Conservation (phyloP, 2,113 vertebrate genomes). For the Rhinopomastus cyanomelas region DNA sequence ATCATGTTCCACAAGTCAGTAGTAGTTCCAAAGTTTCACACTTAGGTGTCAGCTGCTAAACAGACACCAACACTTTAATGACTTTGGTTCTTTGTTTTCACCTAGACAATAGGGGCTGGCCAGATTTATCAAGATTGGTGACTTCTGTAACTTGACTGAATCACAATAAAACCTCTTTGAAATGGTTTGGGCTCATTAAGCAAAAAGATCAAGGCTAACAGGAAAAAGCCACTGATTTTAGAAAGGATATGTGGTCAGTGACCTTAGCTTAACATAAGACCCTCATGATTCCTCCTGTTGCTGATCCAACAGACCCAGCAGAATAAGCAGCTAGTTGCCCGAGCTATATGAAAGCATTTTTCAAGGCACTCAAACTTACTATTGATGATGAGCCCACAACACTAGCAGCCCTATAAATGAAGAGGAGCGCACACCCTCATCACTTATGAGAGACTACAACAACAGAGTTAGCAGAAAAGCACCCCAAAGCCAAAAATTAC, state of each 20-base stretch:
- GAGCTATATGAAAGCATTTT: background rate
- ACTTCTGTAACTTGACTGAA: background rate
- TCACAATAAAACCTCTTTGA: background rate
- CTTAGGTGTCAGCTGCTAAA: background rate
- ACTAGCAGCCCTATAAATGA: background rate
- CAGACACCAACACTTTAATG: background rate
- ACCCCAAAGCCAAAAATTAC: slow-evolving; percentile 22
- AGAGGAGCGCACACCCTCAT: background rate
- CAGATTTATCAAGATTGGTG: background rate
- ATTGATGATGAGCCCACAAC: background rate
- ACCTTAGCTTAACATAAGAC: background rate
- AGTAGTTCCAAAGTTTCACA: background rate
- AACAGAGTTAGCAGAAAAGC: slow-evolving; percentile 8
- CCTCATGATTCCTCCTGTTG: background rate
- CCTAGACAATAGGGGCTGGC: background rate
- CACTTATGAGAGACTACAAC: background rate
- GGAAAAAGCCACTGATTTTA: background rate
- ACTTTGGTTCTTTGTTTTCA: background rate
- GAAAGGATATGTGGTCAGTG: background rate
- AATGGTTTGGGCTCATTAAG: background rate
- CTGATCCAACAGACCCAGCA: background rate
- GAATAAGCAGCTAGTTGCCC: background rate
- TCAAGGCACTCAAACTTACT: background rate
- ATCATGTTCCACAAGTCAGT: background rate
- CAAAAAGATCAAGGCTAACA: background rate